These are phyloP conservation scores for Eupeodes latifasciatus DNA, from an alignment of 2,888 invertebrate genomes.

Conservation along the genomic window DNA sequence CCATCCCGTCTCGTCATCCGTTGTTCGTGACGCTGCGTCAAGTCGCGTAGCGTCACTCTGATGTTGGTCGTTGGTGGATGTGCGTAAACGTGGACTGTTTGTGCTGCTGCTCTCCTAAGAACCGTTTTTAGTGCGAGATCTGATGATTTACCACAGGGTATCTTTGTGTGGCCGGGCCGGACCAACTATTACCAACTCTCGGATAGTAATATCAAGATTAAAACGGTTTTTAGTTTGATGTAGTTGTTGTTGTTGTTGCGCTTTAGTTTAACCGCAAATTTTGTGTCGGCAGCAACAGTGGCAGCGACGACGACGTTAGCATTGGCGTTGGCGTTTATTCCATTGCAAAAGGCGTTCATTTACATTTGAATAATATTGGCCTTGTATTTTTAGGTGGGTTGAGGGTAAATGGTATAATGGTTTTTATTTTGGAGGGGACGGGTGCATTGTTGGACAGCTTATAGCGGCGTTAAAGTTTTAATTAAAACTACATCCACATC, in stretches of 20 bases:
- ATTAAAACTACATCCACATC: constrained; percentile 67
- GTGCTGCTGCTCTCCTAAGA: background rate
- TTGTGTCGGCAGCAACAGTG: background rate
- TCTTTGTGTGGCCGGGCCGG: constrained; percentile 45
- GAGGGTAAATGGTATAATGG: background rate
- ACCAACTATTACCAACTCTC: background rate
- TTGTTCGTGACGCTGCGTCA: too few relatives aligned
- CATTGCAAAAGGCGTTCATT: constrained; percentile 51
- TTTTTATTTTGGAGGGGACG: background rate
- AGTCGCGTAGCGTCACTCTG: too few relatives aligned
- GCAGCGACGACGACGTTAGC: too few relatives aligned
- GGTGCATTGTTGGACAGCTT: constrained; percentile 12
- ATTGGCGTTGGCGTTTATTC: constrained; percentile 25
- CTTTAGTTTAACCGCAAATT: constrained; percentile 39
- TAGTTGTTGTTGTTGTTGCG: constrained; percentile 18
- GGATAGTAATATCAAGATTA: constrained; percentile 43
- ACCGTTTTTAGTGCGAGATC: constrained; percentile 5
- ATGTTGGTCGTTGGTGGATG: background rate
- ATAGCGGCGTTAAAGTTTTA: constrained; percentile 61
- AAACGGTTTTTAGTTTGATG: constrained; percentile 15
- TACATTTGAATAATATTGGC: constrained; percentile 33
- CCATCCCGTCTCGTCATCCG: too few relatives aligned
- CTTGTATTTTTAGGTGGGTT: background rate
- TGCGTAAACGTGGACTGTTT: background rate
- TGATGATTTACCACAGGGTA: constrained; percentile 42